phyloP scores from a whole-genome alignment of 2,888 invertebrate species.

The Daptonema setosum region DNA sequence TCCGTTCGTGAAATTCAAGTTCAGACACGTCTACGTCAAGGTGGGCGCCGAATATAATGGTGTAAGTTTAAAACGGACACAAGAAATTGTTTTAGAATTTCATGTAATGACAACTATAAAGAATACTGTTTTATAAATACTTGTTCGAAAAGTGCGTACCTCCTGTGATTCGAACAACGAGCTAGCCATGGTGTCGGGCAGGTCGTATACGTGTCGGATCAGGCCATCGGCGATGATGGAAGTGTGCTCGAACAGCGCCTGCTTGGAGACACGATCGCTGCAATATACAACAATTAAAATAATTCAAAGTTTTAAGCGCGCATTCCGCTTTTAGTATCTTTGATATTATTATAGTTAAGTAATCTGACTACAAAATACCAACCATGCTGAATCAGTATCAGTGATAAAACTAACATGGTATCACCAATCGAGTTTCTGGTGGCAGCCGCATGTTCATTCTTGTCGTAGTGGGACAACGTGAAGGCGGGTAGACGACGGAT shows the following conservation, averaged over 20 bases:
- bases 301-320: background rate
- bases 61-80: no score
- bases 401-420: background rate
- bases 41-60: no score
- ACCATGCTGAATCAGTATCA: no score
- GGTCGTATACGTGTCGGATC: constrained; percentile 39
- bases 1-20: no score
- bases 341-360: no score
- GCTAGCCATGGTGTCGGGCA: constrained; percentile 12
- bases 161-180: background rate
- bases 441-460: background rate
- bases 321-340: no score
- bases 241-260: constrained; percentile 45
- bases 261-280: constrained; percentile 31
- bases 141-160: no score
- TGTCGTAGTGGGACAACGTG: background rate
- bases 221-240: constrained; percentile 57
- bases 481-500: background rate
- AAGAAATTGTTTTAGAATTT: no score
- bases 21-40: no score
- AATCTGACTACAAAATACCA: no score
- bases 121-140: no score
- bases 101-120: no score
- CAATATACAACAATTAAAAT: background rate
- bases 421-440: background rate